Evolutionary conservation across 2,113 vertebrate species (phyloP), one percentile per base, ranked within the genome.

Genomic region (Pseudopodoces humilis): DNA sequence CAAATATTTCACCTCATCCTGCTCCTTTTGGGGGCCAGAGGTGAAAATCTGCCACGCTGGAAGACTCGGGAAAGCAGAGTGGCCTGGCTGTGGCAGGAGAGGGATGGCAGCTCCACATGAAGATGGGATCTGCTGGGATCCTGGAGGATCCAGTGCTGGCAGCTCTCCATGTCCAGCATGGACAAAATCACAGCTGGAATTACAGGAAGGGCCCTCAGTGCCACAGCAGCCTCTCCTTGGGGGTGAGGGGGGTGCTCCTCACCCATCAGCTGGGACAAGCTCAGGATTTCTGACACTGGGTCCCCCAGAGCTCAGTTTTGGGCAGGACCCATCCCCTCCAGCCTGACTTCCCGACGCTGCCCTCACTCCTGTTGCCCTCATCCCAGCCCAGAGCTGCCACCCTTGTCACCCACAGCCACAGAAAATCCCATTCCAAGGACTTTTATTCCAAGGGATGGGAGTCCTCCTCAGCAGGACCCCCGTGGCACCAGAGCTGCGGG

Each of bases 21-120:
- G 12, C 19, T 58, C 28, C 30, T 35, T 74, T 44, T 28, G 24
- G 43, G 9, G 30, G 15, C 11, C n/a, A 47, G 30, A 27, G 50
- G 55, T 50, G 46, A 35, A 72, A 53, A 6, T 14, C 20, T n/a
- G 35, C 13, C 0, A 25, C 12, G 24, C 31, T 46, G 64, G 52
- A 47, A 60, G 49, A 7, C 13, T 75, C 5, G 1, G 62, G 49
- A 4, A 8, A 7, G 56, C 20, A 33, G 82, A 20, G 49, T 5
- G 9, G 23, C 30, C 35, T 43, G 69, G 47, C 47, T 46, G 68
- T 31, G 84, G n/a, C 47, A 44, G 13, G 13, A 33, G 56, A 12
- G 14, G 23, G 37, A 49, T 52, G 25, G 24, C 35, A 80, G 50
- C 55, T 50, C 19, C 5, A 0, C 1, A 0, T 4, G n/a, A 47